Percentiles rank a stretch among this genome's conserved stretches.
These are phyloP conservation scores for Catostylus mosaicus DNA, from an alignment of 30 jellyfish, hydroid and myxozoan genomes.

Conservation along the genomic window DNA sequence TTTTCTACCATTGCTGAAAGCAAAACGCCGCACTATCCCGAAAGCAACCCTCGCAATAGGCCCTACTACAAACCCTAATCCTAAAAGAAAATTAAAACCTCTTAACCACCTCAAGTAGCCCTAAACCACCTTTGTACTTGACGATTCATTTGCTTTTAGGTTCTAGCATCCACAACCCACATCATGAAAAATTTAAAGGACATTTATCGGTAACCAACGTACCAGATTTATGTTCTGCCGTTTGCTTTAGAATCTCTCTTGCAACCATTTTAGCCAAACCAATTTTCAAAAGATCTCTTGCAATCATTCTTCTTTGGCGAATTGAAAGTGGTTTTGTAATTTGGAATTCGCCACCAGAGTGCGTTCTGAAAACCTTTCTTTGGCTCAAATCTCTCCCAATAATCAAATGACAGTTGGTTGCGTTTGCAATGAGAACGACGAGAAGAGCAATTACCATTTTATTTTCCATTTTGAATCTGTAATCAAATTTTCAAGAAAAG, in stretches of 20 bases:
- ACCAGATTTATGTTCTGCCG: not conserved
- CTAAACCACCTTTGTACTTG: no score
- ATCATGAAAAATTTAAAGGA: no score
- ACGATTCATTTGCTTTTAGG: no score
- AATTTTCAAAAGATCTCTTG: conserved; percentile 6
- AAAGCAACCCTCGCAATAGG: no score
- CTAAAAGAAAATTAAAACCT: no score
- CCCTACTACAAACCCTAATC: no score
- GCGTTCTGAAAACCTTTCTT: conserved; percentile 38
- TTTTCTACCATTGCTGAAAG: no score
- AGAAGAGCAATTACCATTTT: not conserved
- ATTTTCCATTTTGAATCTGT: not conserved
- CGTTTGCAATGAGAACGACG: conserved; percentile 9
- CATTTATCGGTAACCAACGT: no score
- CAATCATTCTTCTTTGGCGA: conserved; percentile 31
- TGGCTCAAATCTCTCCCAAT: conserved; percentile 42
- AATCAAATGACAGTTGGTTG: conserved; percentile 17
- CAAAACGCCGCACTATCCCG: no score
- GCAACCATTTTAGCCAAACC: conserved; percentile 6
- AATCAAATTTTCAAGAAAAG: no score
- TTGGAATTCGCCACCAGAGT: conserved; percentile 25
- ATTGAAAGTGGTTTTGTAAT: conserved; percentile 7
- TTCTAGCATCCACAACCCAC: no score
- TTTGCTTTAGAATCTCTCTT: not conserved
- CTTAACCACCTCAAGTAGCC: no score